Conservation (phyloP, 2,113 vertebrate species). For the Gavia stellata region DNA sequence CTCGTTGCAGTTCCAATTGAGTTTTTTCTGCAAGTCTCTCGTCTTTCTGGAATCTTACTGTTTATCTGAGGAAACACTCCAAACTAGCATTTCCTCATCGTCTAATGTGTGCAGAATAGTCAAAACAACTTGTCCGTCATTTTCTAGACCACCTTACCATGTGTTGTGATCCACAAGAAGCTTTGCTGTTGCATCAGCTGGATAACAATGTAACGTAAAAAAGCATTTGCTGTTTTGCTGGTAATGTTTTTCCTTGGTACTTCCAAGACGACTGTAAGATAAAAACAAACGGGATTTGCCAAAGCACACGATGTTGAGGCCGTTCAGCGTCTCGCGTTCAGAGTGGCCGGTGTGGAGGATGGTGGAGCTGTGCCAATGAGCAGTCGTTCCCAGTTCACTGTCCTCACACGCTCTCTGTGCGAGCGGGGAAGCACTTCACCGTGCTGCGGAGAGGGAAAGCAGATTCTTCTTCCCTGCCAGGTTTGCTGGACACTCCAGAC, state of each 20-base stretch:
- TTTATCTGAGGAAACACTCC: neutral
- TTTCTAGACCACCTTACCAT: neutral
- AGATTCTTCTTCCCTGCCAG: neutral
- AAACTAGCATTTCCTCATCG: neutral
- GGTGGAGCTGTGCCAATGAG: too few relatives aligned
- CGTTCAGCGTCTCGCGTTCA: rapidly evolving
- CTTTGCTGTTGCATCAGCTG: neutral
- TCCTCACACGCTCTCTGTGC: rapidly evolving
- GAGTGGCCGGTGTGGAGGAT: rapidly evolving
- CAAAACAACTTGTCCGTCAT: rapidly evolving
- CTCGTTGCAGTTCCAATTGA: too few relatives aligned
- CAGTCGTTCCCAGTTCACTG: rapidly evolving
- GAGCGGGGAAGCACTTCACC: neutral
- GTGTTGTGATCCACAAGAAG: neutral
- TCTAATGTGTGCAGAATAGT: neutral
- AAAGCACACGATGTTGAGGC: rapidly evolving
- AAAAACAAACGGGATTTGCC: neutral
- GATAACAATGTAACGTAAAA: neutral
- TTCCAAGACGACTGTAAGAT: neutral
- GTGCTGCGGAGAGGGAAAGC: rapidly evolving
- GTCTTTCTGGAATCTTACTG: neutral
- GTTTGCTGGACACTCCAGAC: neutral
- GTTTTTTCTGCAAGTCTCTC: neutral
- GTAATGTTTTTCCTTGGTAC: neutral
- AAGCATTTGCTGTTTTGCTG: neutral